Percentiles rank a stretch among this genome's conserved stretches.
These are phyloP conservation scores for Oppia nitens DNA, from an alignment of 1,140 invertebrate species.

Conservation along the genomic window DNA sequence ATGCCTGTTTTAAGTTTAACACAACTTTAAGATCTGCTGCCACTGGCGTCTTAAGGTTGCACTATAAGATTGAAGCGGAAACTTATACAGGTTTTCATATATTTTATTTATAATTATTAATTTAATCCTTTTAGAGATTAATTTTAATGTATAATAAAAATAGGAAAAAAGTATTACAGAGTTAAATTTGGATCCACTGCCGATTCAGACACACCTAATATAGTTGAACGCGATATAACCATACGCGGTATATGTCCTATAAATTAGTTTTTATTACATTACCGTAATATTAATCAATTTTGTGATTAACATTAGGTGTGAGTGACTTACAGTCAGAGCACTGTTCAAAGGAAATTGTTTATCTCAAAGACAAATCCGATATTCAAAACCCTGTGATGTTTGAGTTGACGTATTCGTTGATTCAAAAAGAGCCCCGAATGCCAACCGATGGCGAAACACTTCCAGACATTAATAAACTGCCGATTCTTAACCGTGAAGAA, in stretches of 20 bases:
- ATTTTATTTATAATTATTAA: background rate
- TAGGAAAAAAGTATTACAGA: slow-evolving; percentile 58
- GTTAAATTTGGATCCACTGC: slow-evolving; percentile 42
- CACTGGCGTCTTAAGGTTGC: slow-evolving; percentile 38
- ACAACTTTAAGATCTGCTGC: slow-evolving; percentile 28
- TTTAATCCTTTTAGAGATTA: background rate
- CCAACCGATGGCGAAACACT: slow-evolving; percentile 34
- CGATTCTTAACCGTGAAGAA: slow-evolving; percentile 71
- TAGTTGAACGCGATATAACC: slow-evolving; percentile 27
- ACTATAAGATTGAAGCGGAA: slow-evolving; percentile 66
- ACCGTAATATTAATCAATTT: slow-evolving; percentile 11
- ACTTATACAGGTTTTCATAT: slow-evolving; percentile 34
- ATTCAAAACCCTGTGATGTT: slow-evolving; percentile 35
- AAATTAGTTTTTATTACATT: background rate
- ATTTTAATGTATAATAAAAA: background rate
- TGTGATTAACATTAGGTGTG: slow-evolving; percentile 1
- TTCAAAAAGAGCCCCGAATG: slow-evolving; percentile 42
- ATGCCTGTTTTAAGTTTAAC: slow-evolving; percentile 63
- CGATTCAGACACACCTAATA: slow-evolving; percentile 25
- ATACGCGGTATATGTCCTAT: background rate
- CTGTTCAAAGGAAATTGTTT: slow-evolving; percentile 54
- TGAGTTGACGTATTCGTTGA: slow-evolving; percentile 59
- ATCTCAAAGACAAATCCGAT: slow-evolving; percentile 40
- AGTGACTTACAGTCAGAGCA: slow-evolving; percentile 23
- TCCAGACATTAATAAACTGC: slow-evolving; percentile 55